These are phyloP conservation scores for Leptoclinus maculatus DNA, from an alignment of 2,797 vertebrate species.

Conservation along the genomic window DNA sequence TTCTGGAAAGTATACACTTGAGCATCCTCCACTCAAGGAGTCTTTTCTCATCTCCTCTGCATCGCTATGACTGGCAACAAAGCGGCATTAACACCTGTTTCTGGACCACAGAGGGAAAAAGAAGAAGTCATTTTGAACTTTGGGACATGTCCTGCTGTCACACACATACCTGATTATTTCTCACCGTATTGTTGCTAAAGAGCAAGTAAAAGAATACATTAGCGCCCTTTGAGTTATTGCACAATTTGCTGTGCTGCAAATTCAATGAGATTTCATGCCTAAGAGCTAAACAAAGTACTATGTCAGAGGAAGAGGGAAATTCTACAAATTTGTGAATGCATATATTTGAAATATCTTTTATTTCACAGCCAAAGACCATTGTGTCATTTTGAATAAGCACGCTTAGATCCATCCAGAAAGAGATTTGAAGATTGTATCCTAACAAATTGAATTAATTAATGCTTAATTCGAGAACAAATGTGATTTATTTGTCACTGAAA, in stretches of 20 bases:
- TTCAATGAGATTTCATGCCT: slow-evolving; percentile 39
- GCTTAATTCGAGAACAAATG: background rate
- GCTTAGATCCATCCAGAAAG: background rate
- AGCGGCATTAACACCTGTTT: slow-evolving; percentile 28
- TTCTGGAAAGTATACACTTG: slow-evolving; percentile 38
- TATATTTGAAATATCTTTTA: slow-evolving; percentile 5
- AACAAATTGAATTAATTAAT: background rate
- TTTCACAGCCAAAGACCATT: slow-evolving; percentile 5
- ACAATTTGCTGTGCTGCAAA: slow-evolving; percentile 53
- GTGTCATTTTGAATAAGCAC: slow-evolving; percentile 14
- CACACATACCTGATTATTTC: slow-evolving; percentile 74
- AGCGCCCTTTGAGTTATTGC: slow-evolving; percentile 48
- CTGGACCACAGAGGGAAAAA: slow-evolving; percentile 31
- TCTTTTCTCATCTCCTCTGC: slow-evolving; percentile 41
- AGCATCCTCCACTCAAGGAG: slow-evolving; percentile 34
- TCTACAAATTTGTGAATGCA: slow-evolving; percentile 59
- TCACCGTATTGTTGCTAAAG: slow-evolving; percentile 77
- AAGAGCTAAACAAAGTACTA: slow-evolving; percentile 41
- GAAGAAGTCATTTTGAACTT: slow-evolving; percentile 34
- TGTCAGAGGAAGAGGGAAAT: slow-evolving; percentile 50
- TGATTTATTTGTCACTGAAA: slow-evolving; percentile 13
- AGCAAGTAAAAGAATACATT: slow-evolving; percentile 58
- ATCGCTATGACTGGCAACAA: slow-evolving; percentile 24
- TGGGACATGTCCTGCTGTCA: slow-evolving; percentile 48
- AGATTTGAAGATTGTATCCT: slow-evolving; percentile 23